Evolutionary conservation across 2,888 invertebrate species (phyloP), one percentile per base, ranked within the genome.

Genomic region (Acleris laterana): DNA sequence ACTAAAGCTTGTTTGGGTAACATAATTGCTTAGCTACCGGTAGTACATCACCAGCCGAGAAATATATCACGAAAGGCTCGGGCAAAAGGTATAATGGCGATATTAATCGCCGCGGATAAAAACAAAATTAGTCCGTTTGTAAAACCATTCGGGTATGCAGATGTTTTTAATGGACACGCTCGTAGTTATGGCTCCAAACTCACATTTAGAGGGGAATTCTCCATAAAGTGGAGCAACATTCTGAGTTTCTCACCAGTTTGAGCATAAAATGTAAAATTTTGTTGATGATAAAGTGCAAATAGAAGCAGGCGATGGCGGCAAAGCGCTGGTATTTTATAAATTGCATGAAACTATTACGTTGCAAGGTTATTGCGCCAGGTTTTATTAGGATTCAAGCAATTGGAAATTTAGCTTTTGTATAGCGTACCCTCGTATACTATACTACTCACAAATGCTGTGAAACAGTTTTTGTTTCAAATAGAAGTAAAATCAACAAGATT

Each of bases 61-160:
- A 63, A 63, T 63, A 48, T 48, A 59, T 58, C 58, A 58, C 32
- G 58, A 22, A 52, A 52, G 46, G 63, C 52, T 52, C 28, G 46
- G 17, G 52, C 46, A 38, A 48, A 48, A 63, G 46, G 48, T 58
- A 52, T 17, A 58, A 50, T 56, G 51, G 32, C 53, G 58, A 53
- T 58, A 63, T 63, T 64, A 64, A 64, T 64, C 55, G 55, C 19
- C 4, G 49, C 13, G 60, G 55, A 64, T 64, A 60, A 59, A 64
- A 64, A 55, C 53, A 42, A 52, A 63, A 64, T 64, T 60, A 64
- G 53, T 53, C 53, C 60, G 49, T 55, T 64, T 60, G 28, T 44
- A 38, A 38, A 38, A 17, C 64, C 22, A 64, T 64, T 64, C 53
- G 16, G 20, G 63, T 52, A 58, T 48, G 52, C 58, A 51, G 44